Conservation (phyloP, 2,888 invertebrate species). For the Apomyelois bistriatella region DNA sequence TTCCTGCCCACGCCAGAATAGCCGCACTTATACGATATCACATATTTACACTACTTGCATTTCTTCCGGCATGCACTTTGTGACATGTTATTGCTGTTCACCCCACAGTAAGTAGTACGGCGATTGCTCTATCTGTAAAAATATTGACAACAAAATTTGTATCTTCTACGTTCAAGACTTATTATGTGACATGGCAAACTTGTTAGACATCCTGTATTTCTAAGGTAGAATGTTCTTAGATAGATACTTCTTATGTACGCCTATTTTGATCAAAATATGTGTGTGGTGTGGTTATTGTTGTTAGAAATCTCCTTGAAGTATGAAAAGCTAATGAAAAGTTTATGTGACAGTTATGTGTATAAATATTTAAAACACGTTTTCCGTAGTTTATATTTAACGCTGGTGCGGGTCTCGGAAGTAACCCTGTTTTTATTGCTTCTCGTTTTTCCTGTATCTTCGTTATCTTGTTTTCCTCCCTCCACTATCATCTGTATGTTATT, state of each 20-base stretch:
- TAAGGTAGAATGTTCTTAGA: too few relatives aligned
- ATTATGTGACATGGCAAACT: too few relatives aligned
- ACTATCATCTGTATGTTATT: neutral
- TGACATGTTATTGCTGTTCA: neutral
- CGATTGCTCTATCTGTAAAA: too few relatives aligned
- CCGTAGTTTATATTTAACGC: slow-evolving; percentile 13
- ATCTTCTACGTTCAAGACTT: too few relatives aligned
- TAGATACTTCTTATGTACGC: too few relatives aligned
- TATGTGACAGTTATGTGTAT: too few relatives aligned
- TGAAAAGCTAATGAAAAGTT: too few relatives aligned
- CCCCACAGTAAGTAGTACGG: neutral
- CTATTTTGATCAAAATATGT: too few relatives aligned
- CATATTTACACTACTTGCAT: slow-evolving; percentile 30
- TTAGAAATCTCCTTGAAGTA: too few relatives aligned
- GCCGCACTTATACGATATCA: slow-evolving; percentile 45
- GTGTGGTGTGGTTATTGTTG: too few relatives aligned
- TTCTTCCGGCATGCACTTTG: slow-evolving; percentile 33
- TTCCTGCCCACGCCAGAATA: slow-evolving; percentile 31
- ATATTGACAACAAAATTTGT: too few relatives aligned
- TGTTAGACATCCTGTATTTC: too few relatives aligned
- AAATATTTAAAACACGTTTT: neutral
- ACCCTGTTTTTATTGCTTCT: slow-evolving; percentile 4
- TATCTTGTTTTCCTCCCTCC: neutral
- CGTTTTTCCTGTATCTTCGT: neutral
- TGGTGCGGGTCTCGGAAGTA: slow-evolving; percentile 15